These are phyloP conservation scores for Lagria hirta DNA, from an alignment of 2,888 invertebrate genomes.

Conservation along the genomic window DNA sequence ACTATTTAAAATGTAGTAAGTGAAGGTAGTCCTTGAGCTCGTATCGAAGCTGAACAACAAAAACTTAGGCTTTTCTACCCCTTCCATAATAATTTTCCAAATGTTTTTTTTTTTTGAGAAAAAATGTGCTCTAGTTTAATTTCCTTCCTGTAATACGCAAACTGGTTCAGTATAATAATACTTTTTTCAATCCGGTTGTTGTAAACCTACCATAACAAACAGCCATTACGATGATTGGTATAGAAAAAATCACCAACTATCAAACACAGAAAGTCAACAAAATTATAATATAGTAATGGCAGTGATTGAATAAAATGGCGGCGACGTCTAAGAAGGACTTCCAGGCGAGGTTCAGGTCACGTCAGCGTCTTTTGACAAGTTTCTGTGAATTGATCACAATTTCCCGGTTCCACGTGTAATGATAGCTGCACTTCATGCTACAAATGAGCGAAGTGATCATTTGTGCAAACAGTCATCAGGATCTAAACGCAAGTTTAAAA, in stretches of 20 bases:
- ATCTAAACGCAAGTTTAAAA: constrained; percentile 18
- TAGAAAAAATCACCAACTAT: constrained; percentile 36
- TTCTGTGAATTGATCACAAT: constrained; percentile 92
- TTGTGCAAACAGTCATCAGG: constrained; percentile 49
- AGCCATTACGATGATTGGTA: constrained; percentile 44
- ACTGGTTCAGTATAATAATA: too few relatives aligned
- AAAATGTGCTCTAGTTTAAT: too few relatives aligned
- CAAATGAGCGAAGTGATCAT: constrained; percentile 50
- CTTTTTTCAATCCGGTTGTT: constrained; percentile 5
- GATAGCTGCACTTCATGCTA: constrained; percentile 78
- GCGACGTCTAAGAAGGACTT: constrained; percentile 34
- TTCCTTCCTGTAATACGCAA: too few relatives aligned
- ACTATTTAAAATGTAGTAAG: too few relatives aligned
- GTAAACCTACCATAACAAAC: constrained; percentile 51
- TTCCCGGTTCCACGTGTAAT: constrained; percentile 90
- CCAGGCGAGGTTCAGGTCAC: constrained; percentile 20
- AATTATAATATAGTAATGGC: constrained; percentile 14
- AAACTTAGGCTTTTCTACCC: too few relatives aligned
- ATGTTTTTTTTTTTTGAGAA: too few relatives aligned
- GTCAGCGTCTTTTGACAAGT: constrained; percentile 90
- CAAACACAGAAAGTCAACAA: constrained; percentile 37
- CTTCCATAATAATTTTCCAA: too few relatives aligned
- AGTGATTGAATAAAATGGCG: constrained; percentile 22
- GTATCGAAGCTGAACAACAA: too few relatives aligned
- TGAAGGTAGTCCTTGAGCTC: too few relatives aligned